Base-by-base conservation (phyloP, 2,113 vertebrate genomes). In the Eublepharis macularius region DNA sequence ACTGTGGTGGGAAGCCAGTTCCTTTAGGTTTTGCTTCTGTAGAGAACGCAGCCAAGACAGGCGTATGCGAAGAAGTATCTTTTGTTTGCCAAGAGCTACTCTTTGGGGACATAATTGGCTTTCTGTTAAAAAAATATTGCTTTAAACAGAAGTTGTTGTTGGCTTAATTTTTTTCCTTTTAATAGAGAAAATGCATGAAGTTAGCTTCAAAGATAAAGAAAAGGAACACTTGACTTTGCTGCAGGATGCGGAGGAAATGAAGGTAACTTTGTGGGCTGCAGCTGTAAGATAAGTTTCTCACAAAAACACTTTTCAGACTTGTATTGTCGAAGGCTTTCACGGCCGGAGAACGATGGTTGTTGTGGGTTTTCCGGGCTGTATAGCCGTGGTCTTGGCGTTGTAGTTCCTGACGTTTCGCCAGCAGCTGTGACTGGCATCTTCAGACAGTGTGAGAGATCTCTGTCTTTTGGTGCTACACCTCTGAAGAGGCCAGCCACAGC, bases 101-200 rank as follows among this genome's bases (percentile, higher is more conserved):
- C 29, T 51, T 57, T 34, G 63, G 54, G n/a, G 82, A 26, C 3
- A 74, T 51, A 16, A 45, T 4, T 57, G 14, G 1, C 6, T 39
- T 43, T 36, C 0, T 82, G 65, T 74, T 74, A 7, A 9, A 82
- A n/a, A 26, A 11, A 1, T 80, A 81, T 77, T 63, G 51, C 0
- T 0, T 65, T 47, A 39, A 63, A 11, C 29, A 34, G 39, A 26
- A 73, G n/a, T n/a, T n/a, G n/a, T 6, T 2, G 36, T 90, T 87
- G 75, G 82, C 69, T 72, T 43, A n/a, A 13, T 29, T 63, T 21
- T 34, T 65, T 86, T 49, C 87, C 14, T 88, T 75, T 77, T 84
- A 88, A 95, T 96, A 99, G 98, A 98, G 92, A 98, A 97, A 94
- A 98, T 97, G 96, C 97, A 98, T 0, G 97, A 98, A 94, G 94